Percentiles rank a stretch among this genome's conserved stretches.
Evolutionary conservation across 2,113 vertebrate genomes (phyloP).

Genomic region (Rhizomys pruinosus): DNA sequence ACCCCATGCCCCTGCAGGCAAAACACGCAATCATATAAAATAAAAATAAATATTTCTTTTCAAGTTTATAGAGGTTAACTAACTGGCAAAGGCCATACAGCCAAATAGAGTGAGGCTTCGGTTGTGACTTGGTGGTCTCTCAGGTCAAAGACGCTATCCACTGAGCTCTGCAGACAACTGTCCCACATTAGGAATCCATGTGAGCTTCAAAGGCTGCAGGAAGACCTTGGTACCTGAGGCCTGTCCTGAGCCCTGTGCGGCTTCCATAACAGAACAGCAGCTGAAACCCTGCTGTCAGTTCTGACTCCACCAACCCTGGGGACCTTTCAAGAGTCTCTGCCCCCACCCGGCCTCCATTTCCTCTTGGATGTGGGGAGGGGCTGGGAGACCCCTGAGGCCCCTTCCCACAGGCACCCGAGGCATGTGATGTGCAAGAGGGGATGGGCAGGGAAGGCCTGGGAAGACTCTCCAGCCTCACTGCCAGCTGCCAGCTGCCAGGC

Average conservation of each 20-base stretch:
- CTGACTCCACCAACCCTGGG: neutral
- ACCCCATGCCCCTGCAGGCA: too few relatives aligned
- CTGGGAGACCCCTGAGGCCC: neutral
- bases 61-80: neutral
- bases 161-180: neutral
- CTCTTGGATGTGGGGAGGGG: neutral
- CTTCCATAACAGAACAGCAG: neutral
- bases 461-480: neutral
- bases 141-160: neutral
- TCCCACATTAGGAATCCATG: rapidly evolving
- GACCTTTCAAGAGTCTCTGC: neutral
- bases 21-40: too few relatives aligned
- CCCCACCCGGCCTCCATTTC: neutral
- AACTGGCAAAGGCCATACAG: neutral
- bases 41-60: neutral
- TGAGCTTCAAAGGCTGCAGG: neutral
- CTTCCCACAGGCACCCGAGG: neutral
- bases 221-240: neutral
- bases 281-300: neutral
- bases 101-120: rapidly evolving
- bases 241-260: neutral
- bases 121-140: neutral
- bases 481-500: neutral
- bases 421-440: neutral
- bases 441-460: neutral